Evolutionary conservation across 2,113 vertebrate species (phyloP).

Genomic region (Dolichotis patagonum): DNA sequence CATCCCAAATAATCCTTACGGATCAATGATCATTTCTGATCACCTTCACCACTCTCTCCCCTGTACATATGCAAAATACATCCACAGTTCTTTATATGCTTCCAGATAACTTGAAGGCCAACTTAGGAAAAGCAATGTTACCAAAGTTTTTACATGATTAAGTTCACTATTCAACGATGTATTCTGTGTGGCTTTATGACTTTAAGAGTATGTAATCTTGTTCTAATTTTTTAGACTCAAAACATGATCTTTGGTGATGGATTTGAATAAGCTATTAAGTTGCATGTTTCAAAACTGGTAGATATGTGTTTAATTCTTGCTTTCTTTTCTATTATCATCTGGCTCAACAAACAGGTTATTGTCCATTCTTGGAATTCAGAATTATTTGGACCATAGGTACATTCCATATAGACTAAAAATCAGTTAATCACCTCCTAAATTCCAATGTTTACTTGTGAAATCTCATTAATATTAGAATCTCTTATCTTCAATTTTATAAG

Average conservation of each 20-base stretch:
- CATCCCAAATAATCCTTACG: neutral
- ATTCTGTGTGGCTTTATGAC: neutral
- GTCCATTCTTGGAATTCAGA: neutral
- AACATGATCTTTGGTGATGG: neutral
- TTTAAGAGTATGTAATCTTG: neutral
- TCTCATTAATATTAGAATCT: neutral
- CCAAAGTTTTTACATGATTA: neutral
- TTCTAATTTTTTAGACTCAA: neutral
- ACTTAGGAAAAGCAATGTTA: neutral
- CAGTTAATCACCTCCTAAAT: neutral
- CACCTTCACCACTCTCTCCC: neutral
- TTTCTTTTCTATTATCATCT: constrained; percentile 15
- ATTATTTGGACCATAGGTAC: neutral
- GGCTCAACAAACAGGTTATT: neutral
- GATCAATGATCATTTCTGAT: neutral
- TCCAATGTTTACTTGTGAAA: constrained; percentile 32
- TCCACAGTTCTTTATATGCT: neutral
- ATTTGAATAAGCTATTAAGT: neutral
- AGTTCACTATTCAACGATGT: neutral
- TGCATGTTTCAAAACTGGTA: neutral
- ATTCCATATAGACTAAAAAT: neutral
- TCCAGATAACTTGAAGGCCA: neutral
- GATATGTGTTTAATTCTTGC: neutral
- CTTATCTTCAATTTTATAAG: neutral
- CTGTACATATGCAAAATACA: neutral